These are phyloP conservation scores for Sebastes hubbsi DNA, from an alignment of 2,797 vertebrate species.

Conservation along the genomic window DNA sequence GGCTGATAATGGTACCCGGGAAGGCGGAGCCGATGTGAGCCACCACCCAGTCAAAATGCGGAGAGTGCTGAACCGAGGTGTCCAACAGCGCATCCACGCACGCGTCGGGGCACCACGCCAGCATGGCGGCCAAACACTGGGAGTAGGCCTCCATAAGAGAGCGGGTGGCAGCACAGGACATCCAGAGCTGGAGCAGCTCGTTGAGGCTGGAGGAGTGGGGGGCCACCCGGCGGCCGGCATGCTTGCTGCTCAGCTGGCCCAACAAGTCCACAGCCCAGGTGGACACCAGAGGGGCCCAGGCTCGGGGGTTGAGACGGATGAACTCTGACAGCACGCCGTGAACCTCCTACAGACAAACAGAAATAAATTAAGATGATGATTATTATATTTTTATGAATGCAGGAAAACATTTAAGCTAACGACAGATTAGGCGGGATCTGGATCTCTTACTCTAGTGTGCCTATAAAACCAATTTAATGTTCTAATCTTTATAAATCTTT, in stretches of 20 bases:
- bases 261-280: conserved; percentile 95
- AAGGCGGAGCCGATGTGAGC: conserved; percentile 98
- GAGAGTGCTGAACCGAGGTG: conserved; percentile 94
- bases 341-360: conserved; percentile 80
- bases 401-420: not conserved
- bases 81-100: conserved; percentile 94
- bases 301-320: conserved; percentile 87
- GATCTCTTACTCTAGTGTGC: not conserved
- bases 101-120: conserved; percentile 91
- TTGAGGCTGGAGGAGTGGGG: conserved; percentile 91
- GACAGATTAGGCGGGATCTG: not conserved
- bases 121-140: conserved; percentile 92
- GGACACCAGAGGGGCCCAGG: conserved; percentile 93
- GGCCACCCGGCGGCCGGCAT: conserved; percentile 87
- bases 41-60: conserved; percentile 98
- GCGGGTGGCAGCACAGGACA: conserved; percentile 91
- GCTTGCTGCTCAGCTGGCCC: conserved; percentile 94
- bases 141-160: conserved; percentile 95
- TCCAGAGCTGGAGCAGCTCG: conserved; percentile 95
- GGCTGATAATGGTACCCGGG: conserved; percentile 93
- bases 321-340: conserved; percentile 89
- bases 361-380: not conserved
- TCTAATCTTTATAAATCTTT: not conserved
- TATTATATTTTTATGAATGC: not conserved
- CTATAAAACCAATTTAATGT: not conserved